These are phyloP conservation scores for Euleptes europaea DNA, from an alignment of 2,113 vertebrate genomes.

Conservation along the genomic window DNA sequence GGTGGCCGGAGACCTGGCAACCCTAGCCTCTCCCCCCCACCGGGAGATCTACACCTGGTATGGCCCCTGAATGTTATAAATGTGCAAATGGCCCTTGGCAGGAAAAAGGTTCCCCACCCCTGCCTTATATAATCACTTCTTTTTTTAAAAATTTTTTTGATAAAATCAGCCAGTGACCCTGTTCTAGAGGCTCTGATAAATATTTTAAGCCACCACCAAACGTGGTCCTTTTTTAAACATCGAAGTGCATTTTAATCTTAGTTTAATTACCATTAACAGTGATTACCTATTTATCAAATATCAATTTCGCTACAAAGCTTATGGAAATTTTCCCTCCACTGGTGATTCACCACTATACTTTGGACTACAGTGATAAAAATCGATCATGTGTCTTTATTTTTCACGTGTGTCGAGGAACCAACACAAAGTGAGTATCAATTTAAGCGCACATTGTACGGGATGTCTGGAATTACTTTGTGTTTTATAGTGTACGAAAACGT, in stretches of 20 bases:
- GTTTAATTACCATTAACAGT: slow-evolving; percentile 32
- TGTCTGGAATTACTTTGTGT: not conserved
- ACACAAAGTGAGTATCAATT: not conserved
- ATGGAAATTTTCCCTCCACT: slow-evolving; percentile 19
- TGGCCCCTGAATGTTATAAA: no score
- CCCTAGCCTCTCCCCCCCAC: no score
- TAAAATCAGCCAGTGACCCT: not conserved
- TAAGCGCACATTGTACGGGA: not conserved
- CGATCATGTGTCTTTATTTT: slow-evolving; percentile 11
- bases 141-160: no score
- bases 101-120: no score
- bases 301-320: slow-evolving; percentile 14
- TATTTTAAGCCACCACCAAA: not conserved
- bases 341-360: slow-evolving; percentile 16
- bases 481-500: not conserved
- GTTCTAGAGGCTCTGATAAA: not conserved
- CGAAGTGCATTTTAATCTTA: slow-evolving; percentile 19
- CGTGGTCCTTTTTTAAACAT: not conserved
- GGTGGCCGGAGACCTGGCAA: no score
- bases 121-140: no score
- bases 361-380: slow-evolving; percentile 19
- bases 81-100: no score
- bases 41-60: no score
- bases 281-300: slow-evolving; percentile 33
- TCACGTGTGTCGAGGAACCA: not conserved